Percentiles rank a stretch among this genome's conserved stretches.
These are phyloP conservation scores for Acipenser oxyrinchus DNA, from an alignment of 2,797 vertebrate species.

Conservation along the genomic window DNA sequence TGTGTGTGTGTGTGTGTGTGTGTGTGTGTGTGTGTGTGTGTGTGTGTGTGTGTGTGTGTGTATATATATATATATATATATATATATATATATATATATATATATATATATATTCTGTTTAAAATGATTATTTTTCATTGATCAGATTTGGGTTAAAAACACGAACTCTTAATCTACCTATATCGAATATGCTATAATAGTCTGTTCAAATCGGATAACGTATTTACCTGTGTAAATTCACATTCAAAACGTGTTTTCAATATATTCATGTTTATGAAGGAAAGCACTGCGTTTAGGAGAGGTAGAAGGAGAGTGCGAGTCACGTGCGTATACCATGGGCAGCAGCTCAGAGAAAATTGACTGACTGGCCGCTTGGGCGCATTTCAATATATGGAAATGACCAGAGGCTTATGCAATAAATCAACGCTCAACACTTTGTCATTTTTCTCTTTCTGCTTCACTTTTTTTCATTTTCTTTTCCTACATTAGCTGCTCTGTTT, in stretches of 20 bases:
- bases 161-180: too few relatives aligned
- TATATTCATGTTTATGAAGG: not conserved
- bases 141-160: too few relatives aligned
- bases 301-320: conserved; percentile 39
- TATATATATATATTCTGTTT: too few relatives aligned
- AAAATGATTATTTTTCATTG: too few relatives aligned
- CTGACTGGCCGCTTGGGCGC: conserved; percentile 68
- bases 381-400: conserved; percentile 80
- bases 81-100: too few relatives aligned
- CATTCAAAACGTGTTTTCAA: not conserved
- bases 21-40: too few relatives aligned
- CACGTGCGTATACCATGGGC: conserved; percentile 64
- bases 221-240: too few relatives aligned
- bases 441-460: conserved; percentile 45
- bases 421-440: conserved; percentile 61
- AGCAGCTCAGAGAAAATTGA: conserved; percentile 70
- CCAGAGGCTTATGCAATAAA: conserved; percentile 69
- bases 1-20: too few relatives aligned
- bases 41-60: too few relatives aligned
- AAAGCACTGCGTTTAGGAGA: conserved; percentile 20
- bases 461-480: conserved; percentile 33
- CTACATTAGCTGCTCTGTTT: conserved; percentile 26
- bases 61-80: too few relatives aligned
- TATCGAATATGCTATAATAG: too few relatives aligned
- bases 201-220: too few relatives aligned